phyloP scores from a whole-genome alignment of 2,888 invertebrate genomes.

The Leucozona laternaria region DNA sequence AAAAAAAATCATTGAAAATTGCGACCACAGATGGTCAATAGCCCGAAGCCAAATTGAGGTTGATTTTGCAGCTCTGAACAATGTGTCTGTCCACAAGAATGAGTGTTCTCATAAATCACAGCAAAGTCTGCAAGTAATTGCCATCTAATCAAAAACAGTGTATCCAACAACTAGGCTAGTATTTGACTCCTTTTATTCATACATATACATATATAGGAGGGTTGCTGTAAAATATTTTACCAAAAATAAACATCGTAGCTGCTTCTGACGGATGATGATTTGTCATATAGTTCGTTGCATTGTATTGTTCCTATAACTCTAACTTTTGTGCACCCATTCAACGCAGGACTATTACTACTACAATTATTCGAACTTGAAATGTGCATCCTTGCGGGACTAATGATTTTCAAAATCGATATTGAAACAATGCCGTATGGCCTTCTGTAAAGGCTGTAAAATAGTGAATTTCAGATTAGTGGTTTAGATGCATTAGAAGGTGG shows the following conservation, averaged over 20 bases:
- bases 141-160: conserved; percentile 76
- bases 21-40: conserved; percentile 71
- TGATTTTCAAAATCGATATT: conserved; percentile 68
- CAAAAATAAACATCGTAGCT: conserved; percentile 54
- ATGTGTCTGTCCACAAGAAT: conserved; percentile 78
- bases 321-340: conserved; percentile 15
- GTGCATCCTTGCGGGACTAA: conserved; percentile 69
- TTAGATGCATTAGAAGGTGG: conserved; percentile 61
- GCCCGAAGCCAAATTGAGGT: conserved; percentile 64
- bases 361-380: conserved; percentile 48
- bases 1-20: conserved; percentile 54
- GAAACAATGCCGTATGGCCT: conserved; percentile 53
- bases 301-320: conserved; percentile 5
- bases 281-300: conserved; percentile 58
- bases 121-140: conserved; percentile 78
- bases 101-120: conserved; percentile 79
- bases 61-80: conserved; percentile 47
- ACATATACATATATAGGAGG: neutral
- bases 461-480: conserved; percentile 67
- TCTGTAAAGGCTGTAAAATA: conserved; percentile 41
- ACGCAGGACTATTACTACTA: neutral
- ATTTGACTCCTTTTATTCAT: neutral
- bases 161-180: conserved; percentile 36
- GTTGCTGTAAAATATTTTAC: conserved; percentile 65
- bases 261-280: conserved; percentile 68